Percentiles rank a stretch among this genome's conserved stretches.
Conservation (phyloP, 2,797 vertebrate species). For the Periparus ater region DNA sequence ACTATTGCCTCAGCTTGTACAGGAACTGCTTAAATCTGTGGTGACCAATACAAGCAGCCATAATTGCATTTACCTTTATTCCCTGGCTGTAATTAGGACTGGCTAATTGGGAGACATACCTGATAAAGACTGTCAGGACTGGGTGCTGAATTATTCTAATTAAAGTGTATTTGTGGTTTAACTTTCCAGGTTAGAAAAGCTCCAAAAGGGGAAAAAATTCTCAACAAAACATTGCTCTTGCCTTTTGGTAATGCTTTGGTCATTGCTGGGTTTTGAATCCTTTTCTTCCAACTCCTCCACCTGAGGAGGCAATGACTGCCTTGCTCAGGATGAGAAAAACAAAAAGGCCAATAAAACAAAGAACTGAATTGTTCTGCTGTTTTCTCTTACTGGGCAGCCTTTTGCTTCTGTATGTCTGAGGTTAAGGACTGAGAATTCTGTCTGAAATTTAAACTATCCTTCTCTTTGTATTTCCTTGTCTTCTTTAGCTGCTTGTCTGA, state of each 20-base stretch:
- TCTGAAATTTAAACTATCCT: not conserved
- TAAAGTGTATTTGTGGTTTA: not conserved
- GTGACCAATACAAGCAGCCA: not conserved
- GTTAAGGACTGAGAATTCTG: not conserved
- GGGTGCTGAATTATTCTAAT: not conserved
- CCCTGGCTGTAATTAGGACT: not conserved
- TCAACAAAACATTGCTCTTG: not conserved
- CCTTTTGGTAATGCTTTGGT: not conserved
- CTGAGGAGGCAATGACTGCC: not conserved
- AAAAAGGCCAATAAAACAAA: not conserved
- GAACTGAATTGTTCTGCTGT: not conserved
- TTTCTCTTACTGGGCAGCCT: not conserved
- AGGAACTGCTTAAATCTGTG: not conserved
- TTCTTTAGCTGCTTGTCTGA: not conserved
- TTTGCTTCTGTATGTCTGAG: not conserved
- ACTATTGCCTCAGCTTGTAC: too few relatives aligned
- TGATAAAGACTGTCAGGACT: not conserved
- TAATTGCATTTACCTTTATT: not conserved
- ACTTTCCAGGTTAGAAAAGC: not conserved
- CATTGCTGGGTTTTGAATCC: not conserved
- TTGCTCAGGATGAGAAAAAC: not conserved
- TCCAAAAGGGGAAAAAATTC: not conserved
- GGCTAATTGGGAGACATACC: not conserved
- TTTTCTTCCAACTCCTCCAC: not conserved
- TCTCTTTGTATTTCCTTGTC: not conserved